Evolutionary conservation across 2,888 invertebrate genomes (phyloP), one percentile per base, ranked within the genome.

Genomic region (Suillia variegata): DNA sequence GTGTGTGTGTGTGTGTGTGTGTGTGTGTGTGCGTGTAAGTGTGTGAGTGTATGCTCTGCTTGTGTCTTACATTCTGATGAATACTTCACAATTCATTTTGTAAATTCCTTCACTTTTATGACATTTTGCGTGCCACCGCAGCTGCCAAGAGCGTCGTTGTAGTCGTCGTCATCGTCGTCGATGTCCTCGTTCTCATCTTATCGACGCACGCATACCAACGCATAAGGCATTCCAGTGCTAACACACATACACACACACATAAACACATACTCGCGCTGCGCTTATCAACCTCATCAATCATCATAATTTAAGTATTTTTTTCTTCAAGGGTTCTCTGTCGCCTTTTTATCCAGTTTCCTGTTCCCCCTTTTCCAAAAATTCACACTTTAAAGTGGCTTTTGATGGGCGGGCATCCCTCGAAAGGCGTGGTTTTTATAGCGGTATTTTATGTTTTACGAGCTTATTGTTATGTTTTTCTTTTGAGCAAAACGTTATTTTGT

Each of bases 71-170:
- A 45, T 45, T 45, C 69, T 63, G 63, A 58, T 63, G 56, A 61
- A 73, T 73, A 67, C 70, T 68, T 71, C 66, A 63, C 65, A 70
- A 69, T 70, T 69, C 69, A 67, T 68, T 69, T 71, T 67, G 67
- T 22, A 67, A 69, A 75, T 71, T 71, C 70, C 70, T 61, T 70
- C 65, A 64, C 60, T 58, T 63, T 61, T 56, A 63, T 58, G 56
- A 61, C 67, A 67, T 67, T 71, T 69, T 55, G 53, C 54, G 48
- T 57, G 62, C 18, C 54, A 55, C 58, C 62, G 31, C 55, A 58
- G 53, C 55, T 56, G 55, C 53, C 53, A 47, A 17, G 24, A 47
- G 8, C 55, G 45, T 24, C 47, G 33, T n/a, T n/a, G n/a, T n/a
- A n/a, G n/a, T n/a, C n/a, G n/a, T 20, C 20, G 18, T 8, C 51